Evolutionary conservation across 2,888 invertebrate genomes (phyloP).

Genomic region (Toxonevra muliebris): DNA sequence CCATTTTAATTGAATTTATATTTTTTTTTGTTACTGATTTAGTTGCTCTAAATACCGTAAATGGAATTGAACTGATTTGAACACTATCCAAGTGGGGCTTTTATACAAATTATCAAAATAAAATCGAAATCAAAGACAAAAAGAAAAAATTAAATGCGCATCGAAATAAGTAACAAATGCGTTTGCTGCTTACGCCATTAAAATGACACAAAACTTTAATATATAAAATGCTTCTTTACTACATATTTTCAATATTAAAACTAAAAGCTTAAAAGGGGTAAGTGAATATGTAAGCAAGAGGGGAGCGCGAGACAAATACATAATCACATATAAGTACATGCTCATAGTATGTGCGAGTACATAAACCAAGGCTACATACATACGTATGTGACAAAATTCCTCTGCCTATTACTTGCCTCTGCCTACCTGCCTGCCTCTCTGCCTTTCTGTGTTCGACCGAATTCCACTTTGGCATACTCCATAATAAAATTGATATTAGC

Average conservation of each 20-base stretch:
- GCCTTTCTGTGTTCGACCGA: no score
- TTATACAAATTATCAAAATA: slow-evolving; percentile 50
- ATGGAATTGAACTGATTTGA: slow-evolving; percentile 60
- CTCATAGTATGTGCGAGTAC: neutral
- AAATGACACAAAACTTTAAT: slow-evolving; percentile 42
- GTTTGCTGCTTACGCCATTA: slow-evolving; percentile 48
- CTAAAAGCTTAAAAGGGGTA: no score
- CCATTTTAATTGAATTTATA: slow-evolving; percentile 49
- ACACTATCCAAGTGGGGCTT: slow-evolving; percentile 51
- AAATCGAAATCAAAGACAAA: slow-evolving; percentile 30
- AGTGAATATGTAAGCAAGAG: neutral
- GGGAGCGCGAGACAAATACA: no score
- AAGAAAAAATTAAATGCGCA: slow-evolving; percentile 39
- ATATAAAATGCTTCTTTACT: slow-evolving; percentile 41
- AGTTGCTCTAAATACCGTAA: slow-evolving; percentile 62
- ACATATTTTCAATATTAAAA: neutral
- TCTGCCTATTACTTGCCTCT: no score
- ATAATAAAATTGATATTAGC: neutral
- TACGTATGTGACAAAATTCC: neutral
- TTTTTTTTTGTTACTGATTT: slow-evolving; percentile 35
- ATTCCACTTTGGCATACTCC: neutral
- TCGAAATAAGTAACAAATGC: slow-evolving; percentile 25
- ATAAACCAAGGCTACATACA: neutral
- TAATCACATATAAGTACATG: neutral
- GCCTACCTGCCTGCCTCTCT: neutral